Evolutionary conservation across 1,140 invertebrate species (phyloP), one percentile per base, ranked within the genome.

Genomic region (Platyscapa corneri): DNA sequence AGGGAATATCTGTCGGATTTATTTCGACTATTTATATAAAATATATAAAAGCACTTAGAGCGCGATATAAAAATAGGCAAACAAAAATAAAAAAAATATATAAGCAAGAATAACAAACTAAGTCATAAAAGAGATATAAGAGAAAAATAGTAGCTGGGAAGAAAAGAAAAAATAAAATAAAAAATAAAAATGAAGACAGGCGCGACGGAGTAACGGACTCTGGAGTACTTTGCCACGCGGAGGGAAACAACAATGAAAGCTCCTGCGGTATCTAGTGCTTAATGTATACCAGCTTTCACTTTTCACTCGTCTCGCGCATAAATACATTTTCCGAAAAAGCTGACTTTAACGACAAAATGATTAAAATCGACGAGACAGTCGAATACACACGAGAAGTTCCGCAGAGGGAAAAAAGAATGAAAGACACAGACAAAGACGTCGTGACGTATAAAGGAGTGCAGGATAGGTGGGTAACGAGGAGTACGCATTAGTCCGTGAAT

Each of bases 401-500:
- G 30, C 0, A 72, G 8, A 6, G 12, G 12, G 18, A 34, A 67
- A 67, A 67, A 34, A 67, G 30, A 64, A 16, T 53, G 1, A 23
- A 39, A 37, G 34, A 39, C 20, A 6, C 18, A 27, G 20, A 39
- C 67, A 72, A 72, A 39, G 34, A 16, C 32, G 18, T 23, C 20
- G 34, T 39, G 67, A 23, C 34, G 20, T 23, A 72, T 23, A 20
- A 39, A 39, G 20, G 32, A 67, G 65, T 67, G 18, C 8, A 34
- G 6, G 30, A 7, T 10, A 34, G 65, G 30, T 67, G 34, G 30
- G 30, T 67, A 67, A 67, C 65, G 65, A 67, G 65, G 30, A 67
- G 65, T 67, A 20, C 65, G 65, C 65, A 67, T 67, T 67, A 67
- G 65, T 67, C 65, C 65, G 65, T 67, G 65, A 67, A 67, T 67